Percentiles rank a stretch among this genome's conserved stretches.
Evolutionary conservation across 2,113 vertebrate genomes (phyloP).

Genomic region (Ictalurus furcatus): DNA sequence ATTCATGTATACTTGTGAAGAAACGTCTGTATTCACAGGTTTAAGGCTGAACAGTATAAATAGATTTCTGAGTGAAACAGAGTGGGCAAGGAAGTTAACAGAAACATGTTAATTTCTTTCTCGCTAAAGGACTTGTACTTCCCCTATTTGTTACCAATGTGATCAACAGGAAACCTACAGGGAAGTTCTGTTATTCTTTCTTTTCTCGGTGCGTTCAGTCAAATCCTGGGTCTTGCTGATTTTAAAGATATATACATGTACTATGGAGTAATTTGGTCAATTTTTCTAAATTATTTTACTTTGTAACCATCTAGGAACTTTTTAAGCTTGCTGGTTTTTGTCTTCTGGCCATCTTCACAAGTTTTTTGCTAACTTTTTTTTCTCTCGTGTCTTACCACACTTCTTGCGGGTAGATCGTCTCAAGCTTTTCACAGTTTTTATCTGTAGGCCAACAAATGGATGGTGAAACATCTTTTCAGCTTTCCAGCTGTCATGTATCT

Average conservation of each 20-base stretch:
- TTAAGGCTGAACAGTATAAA: not conserved
- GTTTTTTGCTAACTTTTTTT: constrained; percentile 2
- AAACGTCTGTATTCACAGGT: not conserved
- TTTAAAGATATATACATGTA: not conserved
- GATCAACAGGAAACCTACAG: constrained; percentile 68
- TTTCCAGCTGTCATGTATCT: not conserved
- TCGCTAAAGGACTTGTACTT: constrained; percentile 51
- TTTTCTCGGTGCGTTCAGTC: constrained; percentile 50
- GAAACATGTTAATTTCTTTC: constrained; percentile 21
- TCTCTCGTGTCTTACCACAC: too few relatives aligned
- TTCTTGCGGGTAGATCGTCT: not conserved
- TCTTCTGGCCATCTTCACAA: not conserved
- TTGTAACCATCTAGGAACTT: not conserved
- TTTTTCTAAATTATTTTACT: not conserved
- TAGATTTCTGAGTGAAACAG: not conserved
- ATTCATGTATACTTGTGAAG: not conserved
- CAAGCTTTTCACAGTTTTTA: not conserved
- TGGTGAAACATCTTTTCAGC: not conserved
- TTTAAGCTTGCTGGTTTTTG: not conserved
- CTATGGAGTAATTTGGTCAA: not conserved
- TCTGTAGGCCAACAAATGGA: not conserved
- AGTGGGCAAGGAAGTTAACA: constrained; percentile 2
- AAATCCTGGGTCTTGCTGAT: constrained; percentile 32
- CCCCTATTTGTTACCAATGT: constrained; percentile 53
- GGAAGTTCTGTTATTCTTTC: constrained; percentile 65